Conservation (phyloP, 2,797 vertebrate species). For the Acomys russatus region DNA sequence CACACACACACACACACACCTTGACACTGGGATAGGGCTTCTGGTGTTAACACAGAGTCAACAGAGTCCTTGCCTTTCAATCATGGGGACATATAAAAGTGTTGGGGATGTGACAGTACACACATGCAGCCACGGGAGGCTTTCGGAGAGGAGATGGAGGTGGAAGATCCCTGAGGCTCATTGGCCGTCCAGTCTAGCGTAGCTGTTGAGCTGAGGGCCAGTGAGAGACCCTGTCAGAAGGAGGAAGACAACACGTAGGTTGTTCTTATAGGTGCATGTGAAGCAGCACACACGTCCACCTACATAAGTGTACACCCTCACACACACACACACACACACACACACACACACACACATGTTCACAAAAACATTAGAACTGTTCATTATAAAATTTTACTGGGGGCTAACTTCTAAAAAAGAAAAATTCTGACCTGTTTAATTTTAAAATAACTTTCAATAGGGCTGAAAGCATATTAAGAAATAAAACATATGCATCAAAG, state of each 20-base stretch:
- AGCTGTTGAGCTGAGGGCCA: neutral
- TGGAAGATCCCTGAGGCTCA: neutral
- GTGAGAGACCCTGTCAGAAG: neutral
- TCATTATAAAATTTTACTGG: neutral
- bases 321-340: neutral
- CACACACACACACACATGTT: neutral
- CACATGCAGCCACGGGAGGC: neutral
- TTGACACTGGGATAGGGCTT: too few relatives aligned
- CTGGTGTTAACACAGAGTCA: neutral
- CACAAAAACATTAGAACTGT: neutral
- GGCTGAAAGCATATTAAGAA: neutral
- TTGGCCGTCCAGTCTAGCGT: too few relatives aligned
- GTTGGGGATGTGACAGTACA: neutral
- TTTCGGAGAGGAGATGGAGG: too few relatives aligned
- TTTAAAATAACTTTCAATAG: constrained; percentile 14
- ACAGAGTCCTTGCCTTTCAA: neutral
- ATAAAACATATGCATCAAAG: neutral
- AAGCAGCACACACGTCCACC: neutral
- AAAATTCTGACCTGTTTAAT: constrained; percentile 27
- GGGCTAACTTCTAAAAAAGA: constrained; percentile 8
- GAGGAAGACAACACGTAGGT: neutral
- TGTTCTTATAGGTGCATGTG: neutral
- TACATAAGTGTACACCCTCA: neutral
- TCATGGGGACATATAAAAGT: neutral
- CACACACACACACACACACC: neutral